Percentiles rank a stretch among this genome's conserved stretches.
phyloP scores from a whole-genome alignment of 2,113 vertebrate genomes.

The Lophochroa leadbeateri region DNA sequence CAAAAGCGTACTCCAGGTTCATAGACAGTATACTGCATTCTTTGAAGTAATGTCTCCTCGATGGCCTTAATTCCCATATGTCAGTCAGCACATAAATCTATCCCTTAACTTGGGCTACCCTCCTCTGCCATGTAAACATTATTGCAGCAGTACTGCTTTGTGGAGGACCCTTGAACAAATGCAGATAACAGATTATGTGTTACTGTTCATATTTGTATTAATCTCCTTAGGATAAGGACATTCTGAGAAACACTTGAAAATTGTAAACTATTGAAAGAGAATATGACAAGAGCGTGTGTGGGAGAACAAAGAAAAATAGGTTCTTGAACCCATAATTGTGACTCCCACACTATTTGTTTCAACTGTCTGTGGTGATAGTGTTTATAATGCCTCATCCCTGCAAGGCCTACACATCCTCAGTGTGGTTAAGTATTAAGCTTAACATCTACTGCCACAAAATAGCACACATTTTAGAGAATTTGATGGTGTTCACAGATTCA shows the following conservation, averaged over 20 bases:
- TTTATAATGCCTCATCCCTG: conserved; percentile 61
- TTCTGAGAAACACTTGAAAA: conserved; percentile 54
- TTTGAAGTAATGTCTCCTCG: background rate
- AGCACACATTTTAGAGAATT: background rate
- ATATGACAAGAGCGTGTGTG: conserved; percentile 66
- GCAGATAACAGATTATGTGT: background rate
- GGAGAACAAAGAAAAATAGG: conserved; percentile 73
- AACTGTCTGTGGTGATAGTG: conserved; percentile 65
- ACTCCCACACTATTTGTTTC: conserved; percentile 76
- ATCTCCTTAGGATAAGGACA: conserved; percentile 44
- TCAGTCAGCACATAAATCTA: background rate
- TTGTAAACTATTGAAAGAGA: conserved; percentile 56
- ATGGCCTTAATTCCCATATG: background rate
- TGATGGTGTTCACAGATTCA: background rate
- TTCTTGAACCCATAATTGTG: conserved; percentile 77
- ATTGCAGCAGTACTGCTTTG: background rate
- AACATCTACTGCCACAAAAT: conserved; percentile 29
- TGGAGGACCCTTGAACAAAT: background rate
- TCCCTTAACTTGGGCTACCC: background rate
- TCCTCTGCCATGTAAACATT: background rate
- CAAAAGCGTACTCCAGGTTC: background rate
- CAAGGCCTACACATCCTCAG: conserved; percentile 29
- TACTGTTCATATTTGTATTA: background rate
- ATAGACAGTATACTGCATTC: background rate
- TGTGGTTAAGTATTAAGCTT: conserved; percentile 1